These are phyloP conservation scores for Lophochroa leadbeateri DNA, from an alignment of 2,113 vertebrate species.

Conservation along the genomic window DNA sequence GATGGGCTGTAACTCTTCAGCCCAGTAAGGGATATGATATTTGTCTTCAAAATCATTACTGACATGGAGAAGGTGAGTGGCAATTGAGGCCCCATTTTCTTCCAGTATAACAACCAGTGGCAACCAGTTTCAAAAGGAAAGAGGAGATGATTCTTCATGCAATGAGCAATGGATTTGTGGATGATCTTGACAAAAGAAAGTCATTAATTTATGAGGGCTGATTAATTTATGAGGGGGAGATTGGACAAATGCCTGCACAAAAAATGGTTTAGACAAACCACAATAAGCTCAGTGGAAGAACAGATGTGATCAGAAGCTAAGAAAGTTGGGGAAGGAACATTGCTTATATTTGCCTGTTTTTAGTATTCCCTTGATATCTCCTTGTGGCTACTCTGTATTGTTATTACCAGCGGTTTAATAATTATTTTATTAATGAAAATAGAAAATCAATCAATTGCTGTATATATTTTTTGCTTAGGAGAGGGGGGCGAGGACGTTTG, in stretches of 20 bases:
- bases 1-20: not conserved
- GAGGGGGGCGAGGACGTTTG: rapidly evolving
- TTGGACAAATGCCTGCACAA: not conserved
- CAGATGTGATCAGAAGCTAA: not conserved
- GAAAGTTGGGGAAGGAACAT: not conserved
- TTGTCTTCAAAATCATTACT: not conserved
- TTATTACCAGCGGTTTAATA: not conserved
- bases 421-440: not conserved
- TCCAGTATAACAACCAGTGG: rapidly evolving
- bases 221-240: too few species aligned
- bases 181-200: not conserved
- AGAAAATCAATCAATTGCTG: not conserved
- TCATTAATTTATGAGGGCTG: not conserved
- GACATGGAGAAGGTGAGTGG: not conserved
- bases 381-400: not conserved
- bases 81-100: not conserved
- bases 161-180: not conserved
- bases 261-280: not conserved
- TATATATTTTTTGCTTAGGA: not conserved
- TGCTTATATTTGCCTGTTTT: not conserved
- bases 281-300: not conserved
- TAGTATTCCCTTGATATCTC: not conserved
- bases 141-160: not conserved
- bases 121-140: not conserved
- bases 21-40: not conserved